Percentiles rank a stretch among this genome's conserved stretches.
Conservation (phyloP, 2,888 invertebrate species). For the Imbricaverruca yamaguchii region DNA sequence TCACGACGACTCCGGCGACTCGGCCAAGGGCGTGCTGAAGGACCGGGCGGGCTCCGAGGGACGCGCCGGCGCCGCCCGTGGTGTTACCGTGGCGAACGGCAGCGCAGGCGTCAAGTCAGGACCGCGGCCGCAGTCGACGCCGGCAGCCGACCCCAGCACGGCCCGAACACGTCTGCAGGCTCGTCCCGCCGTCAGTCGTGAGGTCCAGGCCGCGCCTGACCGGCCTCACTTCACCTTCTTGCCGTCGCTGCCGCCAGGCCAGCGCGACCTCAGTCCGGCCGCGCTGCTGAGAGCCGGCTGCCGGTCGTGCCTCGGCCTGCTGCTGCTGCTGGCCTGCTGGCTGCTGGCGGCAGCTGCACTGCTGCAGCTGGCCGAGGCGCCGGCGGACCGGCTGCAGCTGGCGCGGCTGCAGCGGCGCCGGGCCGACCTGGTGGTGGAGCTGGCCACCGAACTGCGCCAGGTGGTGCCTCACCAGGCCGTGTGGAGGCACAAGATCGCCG, state of each 20-base stretch:
- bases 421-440: slow-evolving; percentile 33
- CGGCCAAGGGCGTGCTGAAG: not conserved
- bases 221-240: not conserved
- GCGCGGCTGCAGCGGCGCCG: slow-evolving; percentile 13
- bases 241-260: not conserved
- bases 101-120: not conserved
- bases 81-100: not conserved
- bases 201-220: not conserved
- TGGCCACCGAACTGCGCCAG: slow-evolving; percentile 36
- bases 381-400: too few species aligned
- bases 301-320: slow-evolving; percentile 7
- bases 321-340: not conserved
- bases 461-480: slow-evolving; percentile 35
- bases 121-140: not conserved
- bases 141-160: not conserved
- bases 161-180: not conserved
- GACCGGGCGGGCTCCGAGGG: not conserved
- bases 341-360: slow-evolving; percentile 19
- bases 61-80: not conserved
- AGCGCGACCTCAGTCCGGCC: not conserved
- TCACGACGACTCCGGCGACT: not conserved
- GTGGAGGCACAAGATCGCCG: slow-evolving; percentile 34
- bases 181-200: not conserved
- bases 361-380: slow-evolving; percentile 17
- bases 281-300: not conserved